Evolutionary conservation across 2,797 vertebrate species (phyloP).

Genomic region (Xiphophorus birchmanni): DNA sequence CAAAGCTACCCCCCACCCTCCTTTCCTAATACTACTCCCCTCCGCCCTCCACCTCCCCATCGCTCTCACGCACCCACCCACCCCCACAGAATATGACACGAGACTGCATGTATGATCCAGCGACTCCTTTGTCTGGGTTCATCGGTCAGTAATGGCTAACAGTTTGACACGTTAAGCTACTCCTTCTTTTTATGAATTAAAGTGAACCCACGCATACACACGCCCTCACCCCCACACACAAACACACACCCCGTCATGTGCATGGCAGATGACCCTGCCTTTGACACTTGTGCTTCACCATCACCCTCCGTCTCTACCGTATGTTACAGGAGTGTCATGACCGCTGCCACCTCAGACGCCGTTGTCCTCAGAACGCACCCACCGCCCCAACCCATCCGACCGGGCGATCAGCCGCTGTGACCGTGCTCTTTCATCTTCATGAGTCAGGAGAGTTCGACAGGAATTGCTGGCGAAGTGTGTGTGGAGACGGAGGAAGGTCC

Average conservation of each 20-base stretch:
- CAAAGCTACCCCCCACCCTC: not conserved
- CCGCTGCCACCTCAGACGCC: constrained; percentile 43
- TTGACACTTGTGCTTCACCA: constrained; percentile 46
- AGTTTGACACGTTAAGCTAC: constrained; percentile 35
- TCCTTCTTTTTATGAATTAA: not conserved
- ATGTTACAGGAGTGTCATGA: constrained; percentile 71
- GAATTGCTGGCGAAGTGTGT: constrained; percentile 28
- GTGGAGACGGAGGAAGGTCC: not conserved
- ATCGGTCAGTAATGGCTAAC: constrained; percentile 57
- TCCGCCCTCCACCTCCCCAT: not conserved
- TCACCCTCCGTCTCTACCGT: constrained; percentile 50
- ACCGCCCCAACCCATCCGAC: constrained; percentile 47
- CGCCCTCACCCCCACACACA: constrained; percentile 7
- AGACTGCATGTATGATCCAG: constrained; percentile 66
- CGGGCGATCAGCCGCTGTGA: constrained; percentile 71
- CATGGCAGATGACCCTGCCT: constrained; percentile 54
- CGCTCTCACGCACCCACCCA: not conserved
- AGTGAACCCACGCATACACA: constrained; percentile 3
- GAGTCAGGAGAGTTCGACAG: constrained; percentile 69
- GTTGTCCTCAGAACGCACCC: constrained; percentile 68
- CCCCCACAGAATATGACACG: constrained; percentile 31
- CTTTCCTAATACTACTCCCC: not conserved
- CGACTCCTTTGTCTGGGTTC: constrained; percentile 73
- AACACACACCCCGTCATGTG: constrained; percentile 57
- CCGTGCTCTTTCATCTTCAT: constrained; percentile 68